These are phyloP conservation scores for Orbicella faveolata DNA, from an alignment of 64 coral and sea anemone species.

Conservation along the genomic window DNA sequence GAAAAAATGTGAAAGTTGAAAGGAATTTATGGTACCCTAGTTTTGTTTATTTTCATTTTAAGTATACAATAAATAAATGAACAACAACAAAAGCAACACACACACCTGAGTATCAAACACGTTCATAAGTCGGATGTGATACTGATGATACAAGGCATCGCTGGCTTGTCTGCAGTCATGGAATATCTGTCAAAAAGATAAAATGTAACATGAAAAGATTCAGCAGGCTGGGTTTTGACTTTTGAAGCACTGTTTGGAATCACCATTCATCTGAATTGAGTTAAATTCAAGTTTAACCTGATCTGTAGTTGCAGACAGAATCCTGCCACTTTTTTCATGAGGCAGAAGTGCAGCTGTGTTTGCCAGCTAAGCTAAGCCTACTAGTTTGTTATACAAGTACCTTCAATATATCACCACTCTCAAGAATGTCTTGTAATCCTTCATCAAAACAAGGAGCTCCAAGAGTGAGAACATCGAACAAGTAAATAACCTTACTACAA, in stretches of 20 bases:
- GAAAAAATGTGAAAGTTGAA: no score
- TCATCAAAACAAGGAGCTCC: slow-evolving; percentile 86
- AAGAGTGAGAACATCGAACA: slow-evolving; percentile 87
- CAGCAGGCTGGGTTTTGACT: neutral
- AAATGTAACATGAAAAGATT: neutral
- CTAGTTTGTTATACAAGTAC: slow-evolving; percentile 1
- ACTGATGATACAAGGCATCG: slow-evolving; percentile 89
- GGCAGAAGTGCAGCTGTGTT: no score
- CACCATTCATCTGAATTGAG: no score
- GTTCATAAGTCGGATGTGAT: slow-evolving; percentile 71
- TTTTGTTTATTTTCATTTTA: neutral
- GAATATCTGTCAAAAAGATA: slow-evolving; percentile 53
- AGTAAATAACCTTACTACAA: slow-evolving; percentile 75
- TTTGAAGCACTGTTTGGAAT: no score
- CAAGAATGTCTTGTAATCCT: slow-evolving; percentile 74
- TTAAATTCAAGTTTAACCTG: no score
- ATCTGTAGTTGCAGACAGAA: no score
- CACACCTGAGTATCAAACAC: slow-evolving; percentile 98
- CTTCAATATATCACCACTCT: slow-evolving; percentile 84
- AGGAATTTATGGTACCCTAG: neutral
- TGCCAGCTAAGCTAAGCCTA: no score
- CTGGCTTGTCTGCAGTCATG: slow-evolving; percentile 92
- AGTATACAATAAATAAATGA: neutral
- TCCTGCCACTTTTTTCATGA: no score
- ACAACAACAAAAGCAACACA: neutral